A percentile compares a stretch with the other conserved stretches of the same genome.
Conservation (phyloP, 2,888 invertebrate species). For the Conus canariensis region DNA sequence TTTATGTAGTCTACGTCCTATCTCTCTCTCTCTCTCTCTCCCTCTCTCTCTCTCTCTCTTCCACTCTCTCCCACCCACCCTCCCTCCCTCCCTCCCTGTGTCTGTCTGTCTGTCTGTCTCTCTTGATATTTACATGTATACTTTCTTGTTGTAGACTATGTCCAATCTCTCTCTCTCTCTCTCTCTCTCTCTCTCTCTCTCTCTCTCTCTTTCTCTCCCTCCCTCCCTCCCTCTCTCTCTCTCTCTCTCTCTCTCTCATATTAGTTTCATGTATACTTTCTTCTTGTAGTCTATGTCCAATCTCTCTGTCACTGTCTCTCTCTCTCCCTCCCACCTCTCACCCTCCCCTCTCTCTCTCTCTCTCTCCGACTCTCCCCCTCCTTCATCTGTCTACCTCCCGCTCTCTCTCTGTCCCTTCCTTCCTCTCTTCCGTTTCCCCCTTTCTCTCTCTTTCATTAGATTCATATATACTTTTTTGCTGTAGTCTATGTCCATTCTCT, state of each 20-base stretch:
- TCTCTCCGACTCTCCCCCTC: conserved; percentile 14
- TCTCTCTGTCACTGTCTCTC: too few relatives aligned
- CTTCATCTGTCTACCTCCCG: not conserved
- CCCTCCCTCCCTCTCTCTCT: not conserved
- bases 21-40: too few relatives aligned
- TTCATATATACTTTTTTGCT: too few relatives aligned
- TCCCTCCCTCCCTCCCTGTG: not conserved
- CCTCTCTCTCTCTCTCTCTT: too few relatives aligned
- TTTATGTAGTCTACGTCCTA: too few relatives aligned
- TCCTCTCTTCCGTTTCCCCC: not conserved
- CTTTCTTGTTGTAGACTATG: not conserved
- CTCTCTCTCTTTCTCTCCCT: not conserved
- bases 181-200: not conserved
- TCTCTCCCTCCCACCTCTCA: not conserved
- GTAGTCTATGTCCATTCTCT: too few relatives aligned
- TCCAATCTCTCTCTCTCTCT: not conserved
- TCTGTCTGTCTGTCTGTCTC: not conserved
- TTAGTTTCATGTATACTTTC: not conserved
- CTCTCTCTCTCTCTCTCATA: not conserved
- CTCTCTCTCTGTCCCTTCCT: too few relatives aligned
- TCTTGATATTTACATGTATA: not conserved
- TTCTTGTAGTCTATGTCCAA: not conserved
- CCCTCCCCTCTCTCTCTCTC: not conserved
- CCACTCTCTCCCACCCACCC: not conserved
- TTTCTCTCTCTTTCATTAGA: not conserved